Percentiles rank a stretch among this genome's conserved stretches.
phyloP scores from a whole-genome alignment of 2,888 invertebrate genomes.

The Nymphalis urticae region DNA sequence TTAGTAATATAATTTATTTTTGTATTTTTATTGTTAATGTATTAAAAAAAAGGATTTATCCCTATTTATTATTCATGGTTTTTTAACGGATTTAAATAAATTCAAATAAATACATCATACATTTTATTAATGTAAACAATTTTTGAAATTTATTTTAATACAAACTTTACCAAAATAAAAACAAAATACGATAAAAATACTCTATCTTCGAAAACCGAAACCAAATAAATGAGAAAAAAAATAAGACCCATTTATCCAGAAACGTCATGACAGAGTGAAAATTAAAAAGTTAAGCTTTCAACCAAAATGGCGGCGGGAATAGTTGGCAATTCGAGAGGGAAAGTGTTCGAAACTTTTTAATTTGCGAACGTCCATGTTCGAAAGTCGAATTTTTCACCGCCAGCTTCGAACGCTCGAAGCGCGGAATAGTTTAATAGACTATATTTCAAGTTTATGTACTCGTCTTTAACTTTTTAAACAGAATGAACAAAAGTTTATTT shows the following conservation, averaged over 20 bases:
- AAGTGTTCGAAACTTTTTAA: slow-evolving; percentile 76
- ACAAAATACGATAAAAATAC: no score
- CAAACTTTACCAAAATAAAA: no score
- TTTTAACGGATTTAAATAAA: no score
- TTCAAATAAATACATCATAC: no score
- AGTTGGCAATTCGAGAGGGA: slow-evolving; percentile 68
- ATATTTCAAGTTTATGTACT: slow-evolving; percentile 33
- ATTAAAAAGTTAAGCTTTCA: slow-evolving; percentile 68
- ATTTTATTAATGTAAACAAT: no score
- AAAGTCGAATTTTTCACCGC: slow-evolving; percentile 72
- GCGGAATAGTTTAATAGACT: slow-evolving; percentile 56
- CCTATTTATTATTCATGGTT: no score
- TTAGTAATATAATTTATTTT: neutral
- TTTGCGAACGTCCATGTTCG: slow-evolving; percentile 61
- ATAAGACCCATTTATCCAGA: slow-evolving; percentile 28
- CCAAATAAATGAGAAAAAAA: slow-evolving; percentile 13
- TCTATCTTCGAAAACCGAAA: neutral
- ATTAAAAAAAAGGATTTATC: neutral
- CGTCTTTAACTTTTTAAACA: slow-evolving; percentile 26
- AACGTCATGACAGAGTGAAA: slow-evolving; percentile 48
- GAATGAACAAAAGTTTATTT: neutral
- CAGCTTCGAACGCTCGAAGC: slow-evolving; percentile 41
- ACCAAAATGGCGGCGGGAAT: slow-evolving; percentile 72
- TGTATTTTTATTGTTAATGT: neutral
- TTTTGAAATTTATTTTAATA: no score